A percentile compares a stretch with the other conserved stretches of the same genome.
Conservation (phyloP, 2,888 invertebrate species). For the Drosophila nr. fundita region DNA sequence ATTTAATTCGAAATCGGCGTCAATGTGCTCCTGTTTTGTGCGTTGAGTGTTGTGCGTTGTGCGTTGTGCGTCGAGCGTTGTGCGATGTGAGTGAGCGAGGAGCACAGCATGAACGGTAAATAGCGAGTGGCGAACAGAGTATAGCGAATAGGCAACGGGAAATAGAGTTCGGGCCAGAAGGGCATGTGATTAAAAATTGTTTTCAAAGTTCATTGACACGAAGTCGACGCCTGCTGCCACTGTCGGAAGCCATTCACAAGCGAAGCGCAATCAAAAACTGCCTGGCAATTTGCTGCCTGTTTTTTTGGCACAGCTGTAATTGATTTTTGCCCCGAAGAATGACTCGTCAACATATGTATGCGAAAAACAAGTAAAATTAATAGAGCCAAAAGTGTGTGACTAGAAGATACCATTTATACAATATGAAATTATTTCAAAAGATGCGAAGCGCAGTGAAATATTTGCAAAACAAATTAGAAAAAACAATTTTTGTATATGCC, state of each 20-base stretch:
- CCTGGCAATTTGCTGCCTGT: conserved; percentile 64
- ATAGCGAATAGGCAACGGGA: conserved; percentile 11
- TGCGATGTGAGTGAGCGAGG: neutral
- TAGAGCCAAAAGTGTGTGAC: neutral
- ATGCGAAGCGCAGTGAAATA: neutral
- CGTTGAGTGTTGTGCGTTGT: conserved; percentile 4
- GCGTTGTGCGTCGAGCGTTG: neutral
- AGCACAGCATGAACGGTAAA: neutral
- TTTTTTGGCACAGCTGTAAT: conserved; percentile 48
- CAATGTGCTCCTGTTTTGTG: conserved; percentile 54
- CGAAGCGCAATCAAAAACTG: conserved; percentile 52
- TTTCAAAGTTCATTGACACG: conserved; percentile 78
- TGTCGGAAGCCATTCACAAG: conserved; percentile 48
- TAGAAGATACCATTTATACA: neutral
- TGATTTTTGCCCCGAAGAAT: conserved; percentile 46
- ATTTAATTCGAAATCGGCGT: conserved; percentile 74
- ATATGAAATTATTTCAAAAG: neutral
- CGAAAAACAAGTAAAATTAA: neutral
- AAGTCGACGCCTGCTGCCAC: conserved; percentile 12
- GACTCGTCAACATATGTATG: conserved; percentile 6
- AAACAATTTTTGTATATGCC: neutral
- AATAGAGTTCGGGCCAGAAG: conserved; percentile 30
- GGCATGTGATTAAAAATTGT: conserved; percentile 80
- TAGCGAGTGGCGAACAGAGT: neutral
- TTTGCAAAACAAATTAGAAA: neutral